Conservation (phyloP, 1,140 invertebrate species). For the Nebria ingens region DNA sequence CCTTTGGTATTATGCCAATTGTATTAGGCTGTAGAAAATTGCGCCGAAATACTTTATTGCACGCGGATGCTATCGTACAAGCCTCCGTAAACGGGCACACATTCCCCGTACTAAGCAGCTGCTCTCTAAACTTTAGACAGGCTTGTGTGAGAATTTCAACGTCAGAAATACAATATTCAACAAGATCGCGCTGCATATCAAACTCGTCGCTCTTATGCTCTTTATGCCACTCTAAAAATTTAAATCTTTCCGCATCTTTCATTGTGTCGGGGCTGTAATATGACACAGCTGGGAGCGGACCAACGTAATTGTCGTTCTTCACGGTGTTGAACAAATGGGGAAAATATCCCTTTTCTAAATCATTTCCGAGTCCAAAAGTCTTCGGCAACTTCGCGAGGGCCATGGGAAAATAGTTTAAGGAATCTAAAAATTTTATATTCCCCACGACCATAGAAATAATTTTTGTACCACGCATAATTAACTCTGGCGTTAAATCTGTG, state of each 20-base stretch:
- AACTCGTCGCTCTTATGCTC: conserved; percentile 14
- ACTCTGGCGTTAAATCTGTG: conserved; percentile 12
- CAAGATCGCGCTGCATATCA: conserved; percentile 17
- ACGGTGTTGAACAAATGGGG: conserved; percentile 23
- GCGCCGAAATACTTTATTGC: conserved; percentile 3
- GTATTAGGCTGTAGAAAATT: neutral
- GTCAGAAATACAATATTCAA: conserved; percentile 16
- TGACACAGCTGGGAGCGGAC: conserved; percentile 14
- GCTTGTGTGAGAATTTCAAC: conserved; percentile 17
- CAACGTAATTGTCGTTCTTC: conserved; percentile 22
- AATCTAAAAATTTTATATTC: conserved; percentile 23
- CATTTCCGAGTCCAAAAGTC: conserved; percentile 20
- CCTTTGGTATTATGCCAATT: conserved; percentile 2
- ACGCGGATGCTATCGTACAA: conserved; percentile 17
- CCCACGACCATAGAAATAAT: conserved; percentile 13
- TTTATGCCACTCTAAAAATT: conserved; percentile 12
- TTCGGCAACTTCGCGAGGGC: conserved; percentile 19
- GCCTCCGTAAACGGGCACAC: neutral
- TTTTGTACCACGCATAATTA: conserved; percentile 19
- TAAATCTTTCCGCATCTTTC: conserved; percentile 8
- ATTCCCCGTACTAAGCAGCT: neutral
- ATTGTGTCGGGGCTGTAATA: conserved; percentile 20
- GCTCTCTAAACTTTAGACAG: conserved; percentile 14
- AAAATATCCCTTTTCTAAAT: conserved; percentile 21
- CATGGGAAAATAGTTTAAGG: conserved; percentile 26